These are phyloP conservation scores for Dynastes tityus DNA, from an alignment of 2,888 invertebrate species.

Conservation along the genomic window DNA sequence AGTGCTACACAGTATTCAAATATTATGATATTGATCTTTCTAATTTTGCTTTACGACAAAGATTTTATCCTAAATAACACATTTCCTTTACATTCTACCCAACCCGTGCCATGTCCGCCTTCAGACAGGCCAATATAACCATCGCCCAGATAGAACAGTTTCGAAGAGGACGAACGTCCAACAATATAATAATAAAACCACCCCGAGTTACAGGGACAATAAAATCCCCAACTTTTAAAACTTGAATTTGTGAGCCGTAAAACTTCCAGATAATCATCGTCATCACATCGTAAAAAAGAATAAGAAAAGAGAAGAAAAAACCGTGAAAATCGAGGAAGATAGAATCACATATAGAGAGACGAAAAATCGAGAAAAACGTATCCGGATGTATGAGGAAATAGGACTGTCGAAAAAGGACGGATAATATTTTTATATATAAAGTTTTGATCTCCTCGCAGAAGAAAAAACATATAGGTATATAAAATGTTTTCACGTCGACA, in stretches of 20 bases:
- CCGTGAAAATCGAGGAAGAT: constrained; percentile 6
- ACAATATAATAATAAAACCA: constrained; percentile 49
- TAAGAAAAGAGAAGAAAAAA: constrained; percentile 27
- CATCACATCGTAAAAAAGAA: constrained; percentile 46
- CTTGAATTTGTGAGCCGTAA: constrained; percentile 47
- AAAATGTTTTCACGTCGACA: constrained; percentile 15
- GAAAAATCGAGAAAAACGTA: constrained; percentile 26
- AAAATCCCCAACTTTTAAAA: constrained; percentile 51
- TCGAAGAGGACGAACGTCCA: constrained; percentile 25
- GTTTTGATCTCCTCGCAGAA: constrained; percentile 32
- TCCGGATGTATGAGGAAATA: constrained; percentile 31
- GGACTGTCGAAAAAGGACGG: constrained; percentile 12
- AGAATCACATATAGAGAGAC: constrained; percentile 10
- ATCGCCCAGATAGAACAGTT: constrained; percentile 35
- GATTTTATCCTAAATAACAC: background rate
- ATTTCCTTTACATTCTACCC: background rate
- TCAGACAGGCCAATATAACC: constrained; percentile 10
- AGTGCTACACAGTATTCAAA: background rate
- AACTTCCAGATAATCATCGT: constrained; percentile 49
- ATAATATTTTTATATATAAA: constrained; percentile 45
- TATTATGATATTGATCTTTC: background rate
- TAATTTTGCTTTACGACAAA: background rate
- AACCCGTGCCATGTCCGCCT: background rate
- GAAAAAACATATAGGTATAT: constrained; percentile 16
- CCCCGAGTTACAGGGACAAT: constrained; percentile 47